These are phyloP conservation scores for Callipepla californica DNA, from an alignment of 2,113 vertebrate species.

Conservation along the genomic window DNA sequence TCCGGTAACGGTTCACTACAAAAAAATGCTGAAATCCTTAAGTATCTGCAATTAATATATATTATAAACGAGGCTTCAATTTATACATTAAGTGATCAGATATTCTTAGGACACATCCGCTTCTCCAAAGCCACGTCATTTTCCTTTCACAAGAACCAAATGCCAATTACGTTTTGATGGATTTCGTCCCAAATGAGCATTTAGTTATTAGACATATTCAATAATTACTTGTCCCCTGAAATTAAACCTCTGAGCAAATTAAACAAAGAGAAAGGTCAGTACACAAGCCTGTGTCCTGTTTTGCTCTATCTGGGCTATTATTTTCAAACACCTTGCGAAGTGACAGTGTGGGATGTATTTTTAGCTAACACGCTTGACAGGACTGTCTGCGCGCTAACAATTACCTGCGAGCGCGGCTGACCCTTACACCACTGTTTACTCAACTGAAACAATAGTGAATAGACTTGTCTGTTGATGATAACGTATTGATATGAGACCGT, in stretches of 20 bases:
- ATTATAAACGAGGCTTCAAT: constrained; percentile 72
- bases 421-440: constrained; percentile 87
- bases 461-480: constrained; percentile 82
- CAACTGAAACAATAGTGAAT: constrained; percentile 84
- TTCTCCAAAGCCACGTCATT: constrained; percentile 52
- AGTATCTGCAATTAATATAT: constrained; percentile 84
- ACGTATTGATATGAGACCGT: constrained; percentile 79
- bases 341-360: constrained; percentile 91
- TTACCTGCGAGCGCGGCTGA: constrained; percentile 88
- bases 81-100: constrained; percentile 79
- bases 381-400: constrained; percentile 85
- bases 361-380: constrained; percentile 86
- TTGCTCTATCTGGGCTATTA: constrained; percentile 84
- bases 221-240: constrained; percentile 83
- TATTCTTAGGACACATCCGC: constrained; percentile 70
- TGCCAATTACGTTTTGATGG: constrained; percentile 84
- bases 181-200: constrained; percentile 84
- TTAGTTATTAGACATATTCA: constrained; percentile 85
- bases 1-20: constrained; percentile 68
- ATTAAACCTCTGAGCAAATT: constrained; percentile 82
- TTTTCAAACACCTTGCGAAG: constrained; percentile 87
- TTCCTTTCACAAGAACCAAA: constrained; percentile 78
- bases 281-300: constrained; percentile 82
- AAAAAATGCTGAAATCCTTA: constrained; percentile 76
- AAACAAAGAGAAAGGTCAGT: constrained; percentile 92